phyloP scores from a whole-genome alignment of 1,140 invertebrate species.

The Pararge aegeria region DNA sequence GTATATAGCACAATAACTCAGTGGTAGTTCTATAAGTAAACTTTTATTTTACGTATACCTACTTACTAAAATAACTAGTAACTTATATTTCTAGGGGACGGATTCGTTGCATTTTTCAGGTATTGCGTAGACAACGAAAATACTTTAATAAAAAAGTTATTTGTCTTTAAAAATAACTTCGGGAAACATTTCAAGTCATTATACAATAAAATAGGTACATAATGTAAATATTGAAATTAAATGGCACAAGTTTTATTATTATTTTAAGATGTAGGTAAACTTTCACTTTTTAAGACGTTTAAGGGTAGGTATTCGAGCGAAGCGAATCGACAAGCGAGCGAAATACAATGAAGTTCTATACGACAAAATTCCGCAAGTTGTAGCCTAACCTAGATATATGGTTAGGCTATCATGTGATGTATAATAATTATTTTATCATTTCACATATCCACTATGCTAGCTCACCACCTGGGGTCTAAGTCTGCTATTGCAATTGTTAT shows the following conservation, averaged over 20 bases:
- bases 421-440: background rate
- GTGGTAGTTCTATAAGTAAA: no score
- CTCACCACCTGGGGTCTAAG: no score
- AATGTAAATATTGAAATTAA: constrained; percentile 37
- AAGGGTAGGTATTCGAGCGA: no score
- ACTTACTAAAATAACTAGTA: constrained; percentile 18
- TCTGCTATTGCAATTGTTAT: no score
- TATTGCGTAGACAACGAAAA: constrained; percentile 11
- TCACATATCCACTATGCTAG: no score
- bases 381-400: no score
- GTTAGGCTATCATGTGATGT: background rate
- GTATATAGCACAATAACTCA: no score
- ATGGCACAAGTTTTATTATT: constrained; percentile 47
- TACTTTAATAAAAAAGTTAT: background rate
- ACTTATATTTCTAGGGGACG: constrained; percentile 35
- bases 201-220: background rate
- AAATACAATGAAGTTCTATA: no score
- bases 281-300: background rate
- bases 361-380: no score
- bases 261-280: constrained; percentile 30
- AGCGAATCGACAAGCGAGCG: no score
- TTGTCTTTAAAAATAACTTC: no score
- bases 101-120: constrained; percentile 57
- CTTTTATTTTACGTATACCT: constrained; percentile 2
- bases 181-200: constrained; percentile 5